A percentile compares a stretch with the other conserved stretches of the same genome.
phyloP scores from a whole-genome alignment of 2,888 invertebrate genomes.

The Erynnis tages region DNA sequence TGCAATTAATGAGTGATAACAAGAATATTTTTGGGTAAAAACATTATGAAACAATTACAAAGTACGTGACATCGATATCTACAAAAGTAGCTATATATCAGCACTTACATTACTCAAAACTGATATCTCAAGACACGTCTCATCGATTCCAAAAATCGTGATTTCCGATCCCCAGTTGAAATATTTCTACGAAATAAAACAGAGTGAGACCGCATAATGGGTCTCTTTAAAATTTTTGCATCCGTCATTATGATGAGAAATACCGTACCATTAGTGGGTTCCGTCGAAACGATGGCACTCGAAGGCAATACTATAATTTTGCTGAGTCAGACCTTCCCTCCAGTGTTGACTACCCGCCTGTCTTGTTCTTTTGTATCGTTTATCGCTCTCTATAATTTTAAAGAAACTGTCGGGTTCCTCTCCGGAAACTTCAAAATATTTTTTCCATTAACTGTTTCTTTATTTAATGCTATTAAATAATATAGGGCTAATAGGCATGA shows the following conservation, averaged over 20 bases:
- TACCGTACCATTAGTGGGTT: slow-evolving; percentile 69
- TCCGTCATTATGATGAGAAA: slow-evolving; percentile 66
- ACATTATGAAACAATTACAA: too few relatives aligned
- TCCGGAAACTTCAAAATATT: background rate
- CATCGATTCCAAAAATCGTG: background rate
- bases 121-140: background rate
- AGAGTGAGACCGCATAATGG: slow-evolving; percentile 1
- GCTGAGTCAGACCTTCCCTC: slow-evolving; percentile 71
- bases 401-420: slow-evolving; percentile 1
- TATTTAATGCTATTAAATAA: too few relatives aligned
- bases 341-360: slow-evolving; percentile 53
- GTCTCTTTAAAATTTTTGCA: slow-evolving; percentile 41
- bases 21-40: too few relatives aligned
- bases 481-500: too few relatives aligned
- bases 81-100: too few relatives aligned
- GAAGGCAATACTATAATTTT: slow-evolving; percentile 61
- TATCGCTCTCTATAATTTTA: slow-evolving; percentile 4
- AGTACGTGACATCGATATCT: background rate
- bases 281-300: slow-evolving; percentile 67
- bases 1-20: too few relatives aligned
- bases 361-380: slow-evolving; percentile 34
- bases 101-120: background rate
- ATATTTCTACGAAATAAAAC: slow-evolving; percentile 13
- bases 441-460: background rate
- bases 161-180: slow-evolving; percentile 1